phyloP scores from a whole-genome alignment of 2,797 vertebrate genomes.

The Poecilia picta region DNA sequence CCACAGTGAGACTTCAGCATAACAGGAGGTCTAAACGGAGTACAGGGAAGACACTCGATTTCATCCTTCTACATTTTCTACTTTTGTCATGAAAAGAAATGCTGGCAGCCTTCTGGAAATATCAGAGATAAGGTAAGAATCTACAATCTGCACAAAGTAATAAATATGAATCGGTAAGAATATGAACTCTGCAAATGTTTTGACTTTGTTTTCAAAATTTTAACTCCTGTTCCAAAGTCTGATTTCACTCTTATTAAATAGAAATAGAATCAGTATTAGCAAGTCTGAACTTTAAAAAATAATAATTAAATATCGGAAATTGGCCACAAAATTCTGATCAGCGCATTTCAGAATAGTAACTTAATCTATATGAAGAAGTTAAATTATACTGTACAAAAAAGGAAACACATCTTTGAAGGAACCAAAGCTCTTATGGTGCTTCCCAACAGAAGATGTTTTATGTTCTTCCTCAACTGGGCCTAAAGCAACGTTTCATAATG shows the following conservation, averaged over 20 bases:
- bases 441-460: not conserved
- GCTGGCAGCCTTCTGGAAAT: not conserved
- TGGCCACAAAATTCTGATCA: not conserved
- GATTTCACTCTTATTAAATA: not conserved
- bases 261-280: not conserved
- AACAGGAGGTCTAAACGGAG: not conserved
- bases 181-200: not conserved
- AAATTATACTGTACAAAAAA: not conserved
- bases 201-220: not conserved
- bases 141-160: not conserved
- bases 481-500: not conserved
- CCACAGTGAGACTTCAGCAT: not conserved
- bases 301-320: not conserved
- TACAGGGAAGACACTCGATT: not conserved
- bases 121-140: not conserved
- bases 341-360: not conserved
- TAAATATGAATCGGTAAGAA: not conserved
- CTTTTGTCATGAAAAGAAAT: not conserved
- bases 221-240: not conserved
- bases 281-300: not conserved
- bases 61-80: not conserved
- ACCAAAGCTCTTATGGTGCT: not conserved
- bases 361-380: not conserved
- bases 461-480: not conserved
- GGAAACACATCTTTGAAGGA: not conserved